Evolutionary conservation across 2,888 invertebrate genomes (phyloP).

Genomic region (Tetranychus piercei): DNA sequence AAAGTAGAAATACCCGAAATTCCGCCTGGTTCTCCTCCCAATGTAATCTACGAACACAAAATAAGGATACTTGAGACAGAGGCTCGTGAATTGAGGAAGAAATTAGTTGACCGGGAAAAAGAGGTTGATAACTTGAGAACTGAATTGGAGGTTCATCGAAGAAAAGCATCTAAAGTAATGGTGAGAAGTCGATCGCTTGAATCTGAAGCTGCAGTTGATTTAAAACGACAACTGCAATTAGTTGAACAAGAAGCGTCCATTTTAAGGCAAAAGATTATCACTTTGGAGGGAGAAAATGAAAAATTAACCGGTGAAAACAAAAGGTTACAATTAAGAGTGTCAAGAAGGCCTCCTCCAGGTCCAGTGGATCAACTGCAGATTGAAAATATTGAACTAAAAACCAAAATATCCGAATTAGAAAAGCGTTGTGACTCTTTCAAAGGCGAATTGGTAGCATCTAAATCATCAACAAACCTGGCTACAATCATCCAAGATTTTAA

Average conservation of each 20-base stretch:
- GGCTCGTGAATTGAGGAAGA: constrained; percentile 50
- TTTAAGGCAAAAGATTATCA: constrained; percentile 41
- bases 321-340: constrained; percentile 41
- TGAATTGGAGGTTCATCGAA: constrained; percentile 43
- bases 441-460: constrained; percentile 25
- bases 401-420: constrained; percentile 45
- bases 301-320: constrained; percentile 54
- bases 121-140: constrained; percentile 56
- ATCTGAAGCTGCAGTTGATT: constrained; percentile 39
- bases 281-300: constrained; percentile 53
- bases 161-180: constrained; percentile 29
- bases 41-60: constrained; percentile 46
- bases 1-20: constrained; percentile 24
- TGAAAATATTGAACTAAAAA: constrained; percentile 39
- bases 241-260: constrained; percentile 56
- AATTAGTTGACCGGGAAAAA: constrained; percentile 54
- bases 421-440: constrained; percentile 44
- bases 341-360: constrained; percentile 28
- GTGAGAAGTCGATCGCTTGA: constrained; percentile 33
- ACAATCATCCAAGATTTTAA: constrained; percentile 20
- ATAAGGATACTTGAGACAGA: constrained; percentile 43
- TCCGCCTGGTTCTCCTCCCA: constrained; percentile 28
- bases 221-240: constrained; percentile 53
- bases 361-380: constrained; percentile 28
- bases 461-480: constrained; percentile 14